Evolutionary conservation across 64 coral and sea anemone genomes (phyloP).

Genomic region (Trachythela sp.): DNA sequence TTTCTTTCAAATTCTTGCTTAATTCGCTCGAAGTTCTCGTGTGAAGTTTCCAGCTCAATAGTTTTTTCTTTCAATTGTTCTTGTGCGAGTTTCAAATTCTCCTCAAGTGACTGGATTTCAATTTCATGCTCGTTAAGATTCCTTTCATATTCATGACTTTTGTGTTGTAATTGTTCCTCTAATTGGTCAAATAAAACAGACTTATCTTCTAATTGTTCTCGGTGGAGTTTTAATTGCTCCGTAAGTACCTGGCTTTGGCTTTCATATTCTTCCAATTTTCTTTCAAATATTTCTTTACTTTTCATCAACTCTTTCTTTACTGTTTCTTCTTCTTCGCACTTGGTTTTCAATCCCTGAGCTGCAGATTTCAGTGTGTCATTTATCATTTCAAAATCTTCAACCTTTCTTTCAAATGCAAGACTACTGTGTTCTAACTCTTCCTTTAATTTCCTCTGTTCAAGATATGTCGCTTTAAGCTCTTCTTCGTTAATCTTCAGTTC

Average conservation of each 20-base stretch:
- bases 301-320: not conserved
- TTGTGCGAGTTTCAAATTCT: not conserved
- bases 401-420: constrained; percentile 27
- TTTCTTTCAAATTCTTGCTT: not conserved
- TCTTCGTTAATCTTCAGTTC: not conserved
- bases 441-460: not conserved
- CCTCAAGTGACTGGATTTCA: constrained; percentile 6
- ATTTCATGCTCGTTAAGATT: not conserved
- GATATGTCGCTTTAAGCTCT: not conserved
- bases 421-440: not conserved
- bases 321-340: not conserved
- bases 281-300: not conserved
- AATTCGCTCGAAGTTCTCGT: constrained; percentile 5
- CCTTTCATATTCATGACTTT: not conserved
- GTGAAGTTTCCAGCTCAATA: not conserved
- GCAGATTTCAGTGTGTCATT: not conserved
- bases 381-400: constrained; percentile 18
- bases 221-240: not conserved
- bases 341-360: not conserved
- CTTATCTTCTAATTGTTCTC: not conserved
- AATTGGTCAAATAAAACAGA: not conserved
- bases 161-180: constrained; percentile 4
- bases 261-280: not conserved
- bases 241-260: not conserved
- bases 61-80: not conserved